Percentiles rank a stretch among this genome's conserved stretches.
phyloP scores from a whole-genome alignment of 37 sponge, comb jelly and placozoan genomes.

The Cliona cf. orientalis region DNA sequence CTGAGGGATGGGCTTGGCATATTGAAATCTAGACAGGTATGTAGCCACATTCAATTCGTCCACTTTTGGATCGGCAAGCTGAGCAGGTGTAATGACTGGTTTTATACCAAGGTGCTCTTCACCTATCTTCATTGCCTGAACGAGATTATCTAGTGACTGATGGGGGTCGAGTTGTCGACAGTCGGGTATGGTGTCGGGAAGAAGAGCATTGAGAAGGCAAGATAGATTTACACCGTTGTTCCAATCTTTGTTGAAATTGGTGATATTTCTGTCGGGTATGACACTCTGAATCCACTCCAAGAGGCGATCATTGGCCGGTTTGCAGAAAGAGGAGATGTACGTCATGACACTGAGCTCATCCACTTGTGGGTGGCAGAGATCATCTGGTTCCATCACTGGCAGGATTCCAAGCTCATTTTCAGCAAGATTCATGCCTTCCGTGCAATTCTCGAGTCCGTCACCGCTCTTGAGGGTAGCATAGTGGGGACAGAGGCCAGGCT shows the following conservation, averaged over 20 bases:
- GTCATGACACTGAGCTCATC: constrained; percentile 95
- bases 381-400: constrained; percentile 66
- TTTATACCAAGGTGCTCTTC: constrained; percentile 66
- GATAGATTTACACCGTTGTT: constrained; percentile 82
- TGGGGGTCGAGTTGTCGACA: constrained; percentile 68
- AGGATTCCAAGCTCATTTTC: constrained; percentile 77
- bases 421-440: constrained; percentile 81
- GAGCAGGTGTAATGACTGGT: constrained; percentile 59
- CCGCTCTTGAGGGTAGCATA: constrained; percentile 56
- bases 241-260: constrained; percentile 87
- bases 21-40: constrained; percentile 72
- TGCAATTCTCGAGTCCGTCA: constrained; percentile 76
- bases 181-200: constrained; percentile 68
- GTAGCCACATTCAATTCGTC: constrained; percentile 84
- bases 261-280: constrained; percentile 72
- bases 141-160: constrained; percentile 65
- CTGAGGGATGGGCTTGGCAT: constrained; percentile 59
- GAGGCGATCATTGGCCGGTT: constrained; percentile 61
- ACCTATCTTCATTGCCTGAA: constrained; percentile 67
- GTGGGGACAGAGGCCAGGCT: constrained; percentile 86
- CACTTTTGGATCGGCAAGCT: constrained; percentile 82
- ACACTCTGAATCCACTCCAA: constrained; percentile 78
- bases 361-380: constrained; percentile 65
- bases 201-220: constrained; percentile 72
- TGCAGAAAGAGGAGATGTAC: constrained; percentile 89